Conservation (phyloP, 2,888 invertebrate genomes). For the Drosophila neonasuta region DNA sequence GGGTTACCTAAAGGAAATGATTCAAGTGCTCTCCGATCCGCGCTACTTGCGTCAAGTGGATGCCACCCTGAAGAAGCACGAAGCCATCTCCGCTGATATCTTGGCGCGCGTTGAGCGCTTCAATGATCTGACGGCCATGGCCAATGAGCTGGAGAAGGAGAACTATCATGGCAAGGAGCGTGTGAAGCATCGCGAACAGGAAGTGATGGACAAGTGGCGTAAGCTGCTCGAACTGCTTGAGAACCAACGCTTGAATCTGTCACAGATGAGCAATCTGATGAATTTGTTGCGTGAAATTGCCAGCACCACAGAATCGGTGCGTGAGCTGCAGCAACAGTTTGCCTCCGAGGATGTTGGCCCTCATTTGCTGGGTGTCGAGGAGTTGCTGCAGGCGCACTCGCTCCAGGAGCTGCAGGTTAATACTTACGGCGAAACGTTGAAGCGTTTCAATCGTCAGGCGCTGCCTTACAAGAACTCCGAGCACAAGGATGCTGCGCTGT, state of each 20-base stretch:
- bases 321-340: conserved; percentile 89
- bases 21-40: conserved; percentile 95
- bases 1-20: conserved; percentile 98
- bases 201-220: conserved; percentile 94
- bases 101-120: conserved; percentile 96
- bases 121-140: conserved; percentile 96
- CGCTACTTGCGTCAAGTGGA: conserved; percentile 96
- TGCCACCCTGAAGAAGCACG: conserved; percentile 98
- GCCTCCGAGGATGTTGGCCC: conserved; percentile 93
- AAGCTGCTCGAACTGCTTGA: conserved; percentile 92
- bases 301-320: conserved; percentile 91
- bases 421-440: conserved; percentile 92
- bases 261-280: conserved; percentile 92
- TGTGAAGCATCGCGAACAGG: conserved; percentile 85
- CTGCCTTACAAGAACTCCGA: conserved; percentile 84
- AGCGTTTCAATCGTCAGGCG: conserved; percentile 88
- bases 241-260: conserved; percentile 89
- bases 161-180: conserved; percentile 94
- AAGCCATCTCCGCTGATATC: conserved; percentile 98
- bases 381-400: conserved; percentile 95
- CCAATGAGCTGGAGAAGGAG: conserved; percentile 94
- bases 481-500: conserved; percentile 84
- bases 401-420: conserved; percentile 95
- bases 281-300: conserved; percentile 95
- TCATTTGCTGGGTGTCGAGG: conserved; percentile 96